phyloP scores from a whole-genome alignment of 2,888 invertebrate genomes.

The Nycteola revayana region DNA sequence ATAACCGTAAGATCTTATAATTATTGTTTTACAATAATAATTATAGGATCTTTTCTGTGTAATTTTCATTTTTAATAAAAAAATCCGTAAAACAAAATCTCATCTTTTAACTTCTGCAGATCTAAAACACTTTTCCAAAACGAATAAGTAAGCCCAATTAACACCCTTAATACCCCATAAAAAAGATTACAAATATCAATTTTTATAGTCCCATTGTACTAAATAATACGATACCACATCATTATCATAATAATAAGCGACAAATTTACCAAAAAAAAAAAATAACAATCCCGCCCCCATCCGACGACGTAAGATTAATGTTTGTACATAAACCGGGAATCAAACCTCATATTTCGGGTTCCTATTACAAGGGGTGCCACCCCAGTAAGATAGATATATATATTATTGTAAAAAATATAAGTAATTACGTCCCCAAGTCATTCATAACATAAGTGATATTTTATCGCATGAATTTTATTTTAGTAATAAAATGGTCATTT shows the following conservation, averaged over 20 bases:
- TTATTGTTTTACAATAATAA: too few species aligned
- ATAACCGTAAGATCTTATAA: too few species aligned
- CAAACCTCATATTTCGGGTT: constrained; percentile 64
- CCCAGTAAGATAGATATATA: constrained; percentile 39
- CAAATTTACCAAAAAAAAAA: constrained; percentile 44
- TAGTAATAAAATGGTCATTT: too few species aligned
- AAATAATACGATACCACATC: constrained; percentile 23
- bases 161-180: not conserved
- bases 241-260: constrained; percentile 35
- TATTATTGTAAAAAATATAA: constrained; percentile 35
- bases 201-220: constrained; percentile 11
- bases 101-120: too few species aligned
- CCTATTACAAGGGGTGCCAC: constrained; percentile 58
- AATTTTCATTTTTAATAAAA: too few species aligned
- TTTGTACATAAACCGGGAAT: constrained; percentile 51
- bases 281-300: constrained; percentile 55
- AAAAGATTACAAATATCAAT: constrained; percentile 5
- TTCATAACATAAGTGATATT: not conserved
- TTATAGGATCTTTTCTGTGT: too few species aligned
- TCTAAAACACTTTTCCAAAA: too few species aligned
- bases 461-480: not conserved
- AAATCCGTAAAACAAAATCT: too few species aligned
- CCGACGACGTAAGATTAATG: constrained; percentile 65
- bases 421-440: constrained; percentile 24
- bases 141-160: constrained; percentile 3